Conservation (phyloP, 1,140 invertebrate genomes). For the Penaeus japonicus region DNA sequence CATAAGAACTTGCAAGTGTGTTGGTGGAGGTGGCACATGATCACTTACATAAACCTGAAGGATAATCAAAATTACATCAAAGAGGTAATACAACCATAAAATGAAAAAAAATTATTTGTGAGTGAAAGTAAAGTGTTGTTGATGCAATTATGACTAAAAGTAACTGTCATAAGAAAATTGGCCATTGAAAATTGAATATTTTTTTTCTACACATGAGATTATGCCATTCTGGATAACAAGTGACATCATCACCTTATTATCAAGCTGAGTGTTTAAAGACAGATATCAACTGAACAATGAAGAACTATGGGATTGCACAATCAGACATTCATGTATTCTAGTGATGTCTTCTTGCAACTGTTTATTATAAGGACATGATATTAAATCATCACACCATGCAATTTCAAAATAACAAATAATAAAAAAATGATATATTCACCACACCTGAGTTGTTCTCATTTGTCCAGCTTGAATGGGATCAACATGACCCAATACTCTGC, state of each 20-base stretch:
- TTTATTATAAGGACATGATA: too few relatives aligned
- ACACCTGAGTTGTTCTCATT: conserved; percentile 75
- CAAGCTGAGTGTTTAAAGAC: too few relatives aligned
- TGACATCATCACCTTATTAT: too few relatives aligned
- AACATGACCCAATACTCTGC: conserved; percentile 90
- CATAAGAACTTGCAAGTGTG: conserved; percentile 83
- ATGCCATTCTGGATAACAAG: too few relatives aligned
- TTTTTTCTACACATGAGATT: neutral
- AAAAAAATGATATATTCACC: neutral
- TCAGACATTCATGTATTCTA: too few relatives aligned
- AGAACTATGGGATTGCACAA: too few relatives aligned
- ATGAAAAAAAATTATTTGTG: neutral
- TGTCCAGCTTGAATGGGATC: conserved; percentile 87
- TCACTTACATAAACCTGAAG: conserved; percentile 89
- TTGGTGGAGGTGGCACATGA: conserved; percentile 86
- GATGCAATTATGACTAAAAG: neutral
- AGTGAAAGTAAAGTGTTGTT: neutral
- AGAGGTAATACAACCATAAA: neutral
- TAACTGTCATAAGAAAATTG: too few relatives aligned
- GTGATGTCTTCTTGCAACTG: too few relatives aligned
- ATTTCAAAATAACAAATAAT: neutral
- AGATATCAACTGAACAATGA: too few relatives aligned
- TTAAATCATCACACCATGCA: neutral
- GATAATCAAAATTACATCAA: neutral
- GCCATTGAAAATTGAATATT: neutral